Percentiles rank a stretch among this genome's conserved stretches.
Conservation (phyloP, 2,113 vertebrate genomes). For the Candoia aspera region DNA sequence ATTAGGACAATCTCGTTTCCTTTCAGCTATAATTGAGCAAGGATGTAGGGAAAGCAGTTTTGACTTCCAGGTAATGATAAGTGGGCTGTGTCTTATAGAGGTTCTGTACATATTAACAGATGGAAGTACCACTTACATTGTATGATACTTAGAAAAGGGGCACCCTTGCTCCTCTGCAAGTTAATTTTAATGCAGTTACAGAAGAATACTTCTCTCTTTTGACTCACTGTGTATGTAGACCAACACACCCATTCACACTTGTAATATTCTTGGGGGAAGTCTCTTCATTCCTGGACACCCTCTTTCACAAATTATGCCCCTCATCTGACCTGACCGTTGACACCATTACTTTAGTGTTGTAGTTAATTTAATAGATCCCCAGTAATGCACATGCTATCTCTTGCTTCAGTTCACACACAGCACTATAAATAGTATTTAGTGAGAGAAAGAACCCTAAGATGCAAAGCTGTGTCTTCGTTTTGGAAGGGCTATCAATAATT, state of each 20-base stretch:
- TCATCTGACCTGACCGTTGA: neutral
- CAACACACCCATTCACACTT: neutral
- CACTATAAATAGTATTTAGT: neutral
- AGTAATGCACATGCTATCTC: neutral
- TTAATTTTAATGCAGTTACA: neutral
- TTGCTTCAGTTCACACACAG: neutral
- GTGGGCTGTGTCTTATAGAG: neutral
- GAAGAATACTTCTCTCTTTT: neutral
- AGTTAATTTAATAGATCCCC: neutral
- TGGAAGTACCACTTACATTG: neutral
- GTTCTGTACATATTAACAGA: neutral
- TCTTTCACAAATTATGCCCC: neutral
- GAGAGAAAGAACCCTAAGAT: neutral
- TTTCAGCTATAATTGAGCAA: neutral
- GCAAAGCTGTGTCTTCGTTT: neutral
- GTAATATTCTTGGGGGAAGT: neutral
- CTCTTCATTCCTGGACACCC: neutral
- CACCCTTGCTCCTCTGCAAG: neutral
- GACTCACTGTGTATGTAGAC: neutral
- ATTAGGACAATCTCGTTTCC: neutral
- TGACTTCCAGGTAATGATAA: neutral
- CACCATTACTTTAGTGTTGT: neutral
- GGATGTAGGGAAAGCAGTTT: neutral
- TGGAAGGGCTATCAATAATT: neutral
- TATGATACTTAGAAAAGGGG: neutral